phyloP scores from a whole-genome alignment of 2,113 vertebrate genomes.

The Xyrauchen texanus region DNA sequence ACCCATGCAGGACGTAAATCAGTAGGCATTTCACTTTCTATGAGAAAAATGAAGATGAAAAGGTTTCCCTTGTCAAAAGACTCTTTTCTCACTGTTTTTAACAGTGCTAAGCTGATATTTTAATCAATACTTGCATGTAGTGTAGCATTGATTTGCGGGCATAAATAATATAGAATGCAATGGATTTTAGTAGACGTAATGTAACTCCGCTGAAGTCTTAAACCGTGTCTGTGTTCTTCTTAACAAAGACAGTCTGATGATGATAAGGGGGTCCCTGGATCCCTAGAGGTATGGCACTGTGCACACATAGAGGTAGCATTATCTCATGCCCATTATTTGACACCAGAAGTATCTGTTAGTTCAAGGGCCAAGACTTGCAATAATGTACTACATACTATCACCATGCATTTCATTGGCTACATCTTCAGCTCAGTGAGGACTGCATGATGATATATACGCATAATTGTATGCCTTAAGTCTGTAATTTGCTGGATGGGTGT shows the following conservation, averaged over 20 bases:
- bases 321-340: constrained; percentile 43
- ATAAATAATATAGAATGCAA: not conserved
- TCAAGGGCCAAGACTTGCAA: constrained; percentile 51
- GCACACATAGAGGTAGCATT: constrained; percentile 51
- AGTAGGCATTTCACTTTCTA: not conserved
- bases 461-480: constrained; percentile 39
- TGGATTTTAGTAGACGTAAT: constrained; percentile 4
- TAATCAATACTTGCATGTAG: constrained; percentile 18
- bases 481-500: constrained; percentile 30
- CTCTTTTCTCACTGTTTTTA: not conserved
- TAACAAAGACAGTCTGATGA: constrained; percentile 53
- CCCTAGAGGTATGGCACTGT: constrained; percentile 42
- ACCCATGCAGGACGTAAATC: constrained; percentile 9
- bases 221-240: constrained; percentile 35
- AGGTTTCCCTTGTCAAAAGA: not conserved
- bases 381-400: constrained; percentile 36
- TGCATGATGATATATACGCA: constrained; percentile 43
- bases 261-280: constrained; percentile 35
- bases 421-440: constrained; percentile 38
- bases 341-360: constrained; percentile 52
- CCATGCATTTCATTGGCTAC: constrained; percentile 30
- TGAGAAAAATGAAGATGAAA: not conserved
- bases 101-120: constrained; percentile 28
- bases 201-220: constrained; percentile 24
- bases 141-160: not conserved